phyloP scores from a whole-genome alignment of 2,797 vertebrate species.

The Choloepus didactylus region DNA sequence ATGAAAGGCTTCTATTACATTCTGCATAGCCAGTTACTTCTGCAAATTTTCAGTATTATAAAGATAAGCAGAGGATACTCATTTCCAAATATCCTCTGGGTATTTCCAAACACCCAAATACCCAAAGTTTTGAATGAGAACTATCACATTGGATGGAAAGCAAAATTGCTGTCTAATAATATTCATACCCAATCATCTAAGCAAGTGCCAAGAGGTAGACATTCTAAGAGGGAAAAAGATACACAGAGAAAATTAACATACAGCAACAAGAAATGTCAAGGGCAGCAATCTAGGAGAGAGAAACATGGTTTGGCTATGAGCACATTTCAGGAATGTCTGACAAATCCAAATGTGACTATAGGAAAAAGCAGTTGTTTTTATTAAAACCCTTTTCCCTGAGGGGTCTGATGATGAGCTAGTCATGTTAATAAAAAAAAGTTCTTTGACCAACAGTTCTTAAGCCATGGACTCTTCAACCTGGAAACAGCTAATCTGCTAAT shows the following conservation, averaged over 20 bases:
- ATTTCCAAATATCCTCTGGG: slow-evolving; percentile 77
- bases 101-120: background rate
- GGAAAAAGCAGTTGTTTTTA: slow-evolving; percentile 84
- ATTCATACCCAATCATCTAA: slow-evolving; percentile 79
- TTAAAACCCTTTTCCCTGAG: slow-evolving; percentile 86
- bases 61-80: slow-evolving; percentile 78
- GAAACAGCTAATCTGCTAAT: slow-evolving; percentile 88
- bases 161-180: slow-evolving; percentile 78
- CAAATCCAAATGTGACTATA: slow-evolving; percentile 80
- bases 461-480: slow-evolving; percentile 87
- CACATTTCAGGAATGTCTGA: slow-evolving; percentile 87
- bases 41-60: slow-evolving; percentile 79
- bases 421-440: slow-evolving; percentile 89
- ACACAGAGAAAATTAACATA: slow-evolving; percentile 69
- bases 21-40: slow-evolving; percentile 84
- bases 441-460: slow-evolving; percentile 89
- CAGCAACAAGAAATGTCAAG: slow-evolving; percentile 73
- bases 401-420: slow-evolving; percentile 85
- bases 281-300: slow-evolving; percentile 76
- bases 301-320: slow-evolving; percentile 85
- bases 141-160: slow-evolving; percentile 74
- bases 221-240: slow-evolving; percentile 53
- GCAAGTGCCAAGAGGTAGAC: slow-evolving; percentile 68
- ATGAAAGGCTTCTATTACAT: slow-evolving; percentile 83
- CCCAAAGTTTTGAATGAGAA: slow-evolving; percentile 60